Evolutionary conservation across 2,113 vertebrate species (phyloP).

Genomic region (Electrona antarctica): DNA sequence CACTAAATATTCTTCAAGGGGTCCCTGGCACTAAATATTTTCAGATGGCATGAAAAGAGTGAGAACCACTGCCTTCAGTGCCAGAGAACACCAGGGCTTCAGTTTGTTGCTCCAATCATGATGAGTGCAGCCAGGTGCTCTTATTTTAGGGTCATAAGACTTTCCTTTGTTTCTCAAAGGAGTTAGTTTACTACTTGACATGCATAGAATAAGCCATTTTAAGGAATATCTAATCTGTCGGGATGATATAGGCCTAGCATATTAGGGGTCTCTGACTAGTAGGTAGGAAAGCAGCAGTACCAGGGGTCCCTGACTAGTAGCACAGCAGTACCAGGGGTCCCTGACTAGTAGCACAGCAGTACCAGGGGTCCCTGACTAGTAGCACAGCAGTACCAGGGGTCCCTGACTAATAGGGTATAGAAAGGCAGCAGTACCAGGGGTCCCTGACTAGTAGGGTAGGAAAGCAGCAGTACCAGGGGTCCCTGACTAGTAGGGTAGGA

Average conservation of each 20-base stretch:
- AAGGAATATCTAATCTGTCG: constrained; percentile 55
- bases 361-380: too few species aligned
- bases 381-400: neutral
- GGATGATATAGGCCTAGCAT: constrained; percentile 44
- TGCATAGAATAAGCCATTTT: constrained; percentile 42
- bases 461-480: neutral
- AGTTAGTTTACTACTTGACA: constrained; percentile 35
- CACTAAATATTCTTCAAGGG: too few species aligned
- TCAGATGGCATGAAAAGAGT: too few species aligned
- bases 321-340: too few species aligned
- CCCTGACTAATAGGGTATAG: too few species aligned
- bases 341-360: too few species aligned
- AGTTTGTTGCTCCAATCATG: constrained; percentile 64
- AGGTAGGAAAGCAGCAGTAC: too few species aligned
- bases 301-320: too few species aligned
- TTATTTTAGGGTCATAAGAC: constrained; percentile 40
- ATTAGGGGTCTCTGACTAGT: constrained; percentile 43
- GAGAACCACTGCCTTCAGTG: constrained; percentile 17
- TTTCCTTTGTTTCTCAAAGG: constrained; percentile 14
- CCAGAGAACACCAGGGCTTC: constrained; percentile 32
- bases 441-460: neutral
- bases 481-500: too few species aligned
- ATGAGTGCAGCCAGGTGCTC: constrained; percentile 58
- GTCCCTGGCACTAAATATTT: too few species aligned
- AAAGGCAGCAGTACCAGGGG: too few species aligned